These are phyloP conservation scores for Papilio machaon DNA, from an alignment of 1,140 invertebrate genomes.

Conservation along the genomic window DNA sequence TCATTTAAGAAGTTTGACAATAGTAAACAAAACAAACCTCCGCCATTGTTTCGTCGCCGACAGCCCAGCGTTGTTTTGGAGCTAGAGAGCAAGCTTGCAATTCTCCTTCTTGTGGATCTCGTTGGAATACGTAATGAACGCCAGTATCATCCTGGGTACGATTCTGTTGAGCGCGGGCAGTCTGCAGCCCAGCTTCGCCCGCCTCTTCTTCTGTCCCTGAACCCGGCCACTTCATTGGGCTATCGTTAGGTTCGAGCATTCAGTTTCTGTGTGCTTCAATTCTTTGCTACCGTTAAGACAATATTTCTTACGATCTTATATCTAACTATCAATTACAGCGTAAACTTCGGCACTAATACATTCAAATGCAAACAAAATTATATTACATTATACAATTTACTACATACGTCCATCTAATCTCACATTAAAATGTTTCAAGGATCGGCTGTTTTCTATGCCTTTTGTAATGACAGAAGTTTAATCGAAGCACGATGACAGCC, in stretches of 20 bases:
- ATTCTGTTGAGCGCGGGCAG: constrained; percentile 72
- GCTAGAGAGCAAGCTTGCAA: constrained; percentile 84
- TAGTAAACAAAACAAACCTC: constrained; percentile 81
- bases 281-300: constrained; percentile 66
- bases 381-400: constrained; percentile 68
- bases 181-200: constrained; percentile 75
- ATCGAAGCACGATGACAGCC: constrained; percentile 78
- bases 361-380: constrained; percentile 54
- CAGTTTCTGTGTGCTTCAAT: constrained; percentile 74
- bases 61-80: constrained; percentile 89
- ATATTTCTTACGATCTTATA: constrained; percentile 58
- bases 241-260: constrained; percentile 82
- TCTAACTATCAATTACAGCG: constrained; percentile 48
- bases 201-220: constrained; percentile 79
- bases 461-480: constrained; percentile 76
- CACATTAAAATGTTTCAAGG: constrained; percentile 66
- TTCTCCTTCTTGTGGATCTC: constrained; percentile 89
- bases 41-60: constrained; percentile 90
- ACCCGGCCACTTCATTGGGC: constrained; percentile 82
- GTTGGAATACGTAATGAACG: constrained; percentile 93
- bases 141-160: constrained; percentile 92
- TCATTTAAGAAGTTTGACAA: constrained; percentile 20
- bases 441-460: constrained; percentile 71
- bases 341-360: constrained; percentile 55
- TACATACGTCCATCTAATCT: constrained; percentile 53